Percentiles rank a stretch among this genome's conserved stretches.
phyloP scores from a whole-genome alignment of 1,140 invertebrate species.

The Eupristina koningsbergeri region DNA sequence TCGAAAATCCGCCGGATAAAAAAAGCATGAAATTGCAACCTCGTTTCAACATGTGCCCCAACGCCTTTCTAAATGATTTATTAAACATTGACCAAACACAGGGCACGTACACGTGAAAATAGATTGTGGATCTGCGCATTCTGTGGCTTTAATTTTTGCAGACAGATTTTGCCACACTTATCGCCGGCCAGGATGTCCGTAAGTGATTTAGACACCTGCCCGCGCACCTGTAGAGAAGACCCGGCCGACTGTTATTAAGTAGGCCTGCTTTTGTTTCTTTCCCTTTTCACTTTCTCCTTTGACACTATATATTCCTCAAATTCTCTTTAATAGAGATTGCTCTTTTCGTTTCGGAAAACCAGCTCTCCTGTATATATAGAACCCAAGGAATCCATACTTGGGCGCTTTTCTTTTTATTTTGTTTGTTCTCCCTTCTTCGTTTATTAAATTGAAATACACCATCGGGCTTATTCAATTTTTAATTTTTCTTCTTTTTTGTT shows the following conservation, averaged over 20 bases:
- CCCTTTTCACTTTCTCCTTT: neutral
- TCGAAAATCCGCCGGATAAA: neutral
- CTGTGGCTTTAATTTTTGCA: neutral
- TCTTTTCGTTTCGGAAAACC: neutral
- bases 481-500: neutral
- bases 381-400: too few relatives aligned
- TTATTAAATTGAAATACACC: constrained; percentile 16
- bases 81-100: neutral
- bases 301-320: constrained; percentile 9
- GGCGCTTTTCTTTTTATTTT: neutral
- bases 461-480: constrained; percentile 3
- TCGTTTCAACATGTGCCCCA: neutral
- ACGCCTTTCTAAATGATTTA: neutral
- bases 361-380: too few relatives aligned
- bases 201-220: constrained; percentile 48
- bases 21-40: neutral
- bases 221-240: constrained; percentile 30
- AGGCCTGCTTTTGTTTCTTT: neutral
- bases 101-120: too few relatives aligned
- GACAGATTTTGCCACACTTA: neutral
- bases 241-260: neutral
- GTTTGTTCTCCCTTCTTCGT: neutral
- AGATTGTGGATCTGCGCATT: neutral
- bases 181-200: neutral
- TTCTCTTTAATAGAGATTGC: constrained; percentile 19